phyloP scores from a whole-genome alignment of 2,888 invertebrate species.

The Holacanthella duospinosa region DNA sequence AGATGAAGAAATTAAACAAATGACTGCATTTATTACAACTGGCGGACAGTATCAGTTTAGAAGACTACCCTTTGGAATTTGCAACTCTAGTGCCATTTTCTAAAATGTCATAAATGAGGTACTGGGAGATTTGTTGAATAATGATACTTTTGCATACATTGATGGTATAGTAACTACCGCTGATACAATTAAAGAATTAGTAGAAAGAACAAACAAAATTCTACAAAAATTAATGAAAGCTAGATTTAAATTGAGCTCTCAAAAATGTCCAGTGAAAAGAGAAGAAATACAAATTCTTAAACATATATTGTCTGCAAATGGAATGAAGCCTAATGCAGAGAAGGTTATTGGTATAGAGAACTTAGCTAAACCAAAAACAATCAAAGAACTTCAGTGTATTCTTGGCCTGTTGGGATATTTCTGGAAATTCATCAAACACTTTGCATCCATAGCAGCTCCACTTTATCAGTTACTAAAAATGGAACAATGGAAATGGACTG shows the following conservation, averaged over 20 bases:
- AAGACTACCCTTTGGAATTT: conserved; percentile 8
- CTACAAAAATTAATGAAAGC: background rate
- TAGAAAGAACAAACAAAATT: background rate
- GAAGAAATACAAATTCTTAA: background rate
- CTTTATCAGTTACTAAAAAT: background rate
- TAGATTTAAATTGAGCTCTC: background rate
- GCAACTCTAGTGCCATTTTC: conserved; percentile 2
- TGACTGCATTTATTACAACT: background rate
- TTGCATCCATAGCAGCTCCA: background rate
- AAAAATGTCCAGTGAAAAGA: background rate
- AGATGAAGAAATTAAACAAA: background rate
- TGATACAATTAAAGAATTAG: background rate
- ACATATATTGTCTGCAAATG: background rate
- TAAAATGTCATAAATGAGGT: conserved; percentile 1
- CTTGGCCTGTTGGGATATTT: conserved; percentile 1
- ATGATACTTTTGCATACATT: background rate
- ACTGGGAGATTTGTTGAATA: background rate
- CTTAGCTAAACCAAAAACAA: background rate
- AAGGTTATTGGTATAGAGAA: background rate
- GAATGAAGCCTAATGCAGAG: background rate
- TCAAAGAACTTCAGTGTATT: background rate
- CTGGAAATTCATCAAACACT: background rate
- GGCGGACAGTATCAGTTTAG: background rate
- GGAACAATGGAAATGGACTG: background rate
- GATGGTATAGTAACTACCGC: conserved; percentile 3